A percentile compares a stretch with the other conserved stretches of the same genome.
These are phyloP conservation scores for Pentamera pediparva DNA, from an alignment of 53 echinoderm and acorn worm genomes.

Conservation along the genomic window DNA sequence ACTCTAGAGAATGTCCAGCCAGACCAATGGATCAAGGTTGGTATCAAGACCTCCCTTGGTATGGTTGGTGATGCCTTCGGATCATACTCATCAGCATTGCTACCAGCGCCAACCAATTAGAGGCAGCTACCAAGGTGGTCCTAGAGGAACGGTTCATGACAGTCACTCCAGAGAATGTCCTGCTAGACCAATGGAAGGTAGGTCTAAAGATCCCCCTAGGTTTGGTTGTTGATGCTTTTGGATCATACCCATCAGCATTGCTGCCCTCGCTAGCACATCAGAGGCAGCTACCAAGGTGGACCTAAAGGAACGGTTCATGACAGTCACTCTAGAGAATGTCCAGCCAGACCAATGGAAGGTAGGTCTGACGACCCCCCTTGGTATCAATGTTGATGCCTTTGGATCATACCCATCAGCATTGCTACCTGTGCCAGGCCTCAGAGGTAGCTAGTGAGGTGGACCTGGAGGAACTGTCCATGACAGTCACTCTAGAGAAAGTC, in stretches of 20 bases:
- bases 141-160: too few relatives aligned
- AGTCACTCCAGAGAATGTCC: too few relatives aligned
- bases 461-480: constrained; percentile 52
- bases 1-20: constrained; percentile 63
- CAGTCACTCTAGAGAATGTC: constrained; percentile 66
- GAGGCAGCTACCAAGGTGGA: constrained; percentile 56
- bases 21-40: constrained; percentile 92
- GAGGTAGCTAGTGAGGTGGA: constrained; percentile 58
- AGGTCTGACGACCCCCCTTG: too few relatives aligned
- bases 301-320: constrained; percentile 48
- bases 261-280: constrained; percentile 62
- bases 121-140: too few relatives aligned
- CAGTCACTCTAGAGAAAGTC: constrained; percentile 70
- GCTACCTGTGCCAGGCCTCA: constrained; percentile 70
- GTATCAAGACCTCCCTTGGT: too few relatives aligned
- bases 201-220: too few relatives aligned
- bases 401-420: constrained; percentile 87
- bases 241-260: constrained; percentile 78
- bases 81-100: too few relatives aligned
- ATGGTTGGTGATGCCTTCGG: too few relatives aligned
- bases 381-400: too few relatives aligned
- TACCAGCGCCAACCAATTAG: too few relatives aligned
- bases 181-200: too few relatives aligned
- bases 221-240: too few relatives aligned
- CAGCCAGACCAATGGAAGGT: constrained; percentile 63